phyloP scores from a whole-genome alignment of 2,113 vertebrate genomes.

The Lamprologus ornatipinnis region DNA sequence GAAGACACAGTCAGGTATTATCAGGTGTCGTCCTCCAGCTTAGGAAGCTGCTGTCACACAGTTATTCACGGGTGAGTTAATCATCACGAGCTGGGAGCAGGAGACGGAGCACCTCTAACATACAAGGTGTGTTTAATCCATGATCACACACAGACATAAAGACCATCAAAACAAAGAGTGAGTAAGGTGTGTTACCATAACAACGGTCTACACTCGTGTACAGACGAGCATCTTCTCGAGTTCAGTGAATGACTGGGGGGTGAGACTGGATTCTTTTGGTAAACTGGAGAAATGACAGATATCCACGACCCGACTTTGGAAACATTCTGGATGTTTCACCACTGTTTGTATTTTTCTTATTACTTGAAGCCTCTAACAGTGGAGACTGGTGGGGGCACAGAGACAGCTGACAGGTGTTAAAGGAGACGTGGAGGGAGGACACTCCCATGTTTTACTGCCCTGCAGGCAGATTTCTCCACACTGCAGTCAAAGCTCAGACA shows the following conservation, averaged over 20 bases:
- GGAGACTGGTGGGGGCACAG: background rate
- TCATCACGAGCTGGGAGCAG: background rate
- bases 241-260: background rate
- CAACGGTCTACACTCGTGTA: background rate
- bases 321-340: background rate
- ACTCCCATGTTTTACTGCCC: slow-evolving; percentile 57
- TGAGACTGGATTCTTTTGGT: background rate
- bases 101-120: background rate
- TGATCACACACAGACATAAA: background rate
- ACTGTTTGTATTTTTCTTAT: background rate
- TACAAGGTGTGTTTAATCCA: background rate
- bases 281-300: background rate
- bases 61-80: background rate
- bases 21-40: background rate
- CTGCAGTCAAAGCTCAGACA: background rate
- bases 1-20: background rate
- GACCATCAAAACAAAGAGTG: background rate
- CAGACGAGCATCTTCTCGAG: no score
- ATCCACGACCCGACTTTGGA: background rate
- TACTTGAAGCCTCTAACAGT: background rate
- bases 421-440: background rate
- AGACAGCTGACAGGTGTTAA: background rate
- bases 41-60: background rate
- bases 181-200: background rate
- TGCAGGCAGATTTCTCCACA: background rate